Evolutionary conservation across 2,888 invertebrate genomes (phyloP), one percentile per base, ranked within the genome.

Genomic region (Leptinotarsa juncta): DNA sequence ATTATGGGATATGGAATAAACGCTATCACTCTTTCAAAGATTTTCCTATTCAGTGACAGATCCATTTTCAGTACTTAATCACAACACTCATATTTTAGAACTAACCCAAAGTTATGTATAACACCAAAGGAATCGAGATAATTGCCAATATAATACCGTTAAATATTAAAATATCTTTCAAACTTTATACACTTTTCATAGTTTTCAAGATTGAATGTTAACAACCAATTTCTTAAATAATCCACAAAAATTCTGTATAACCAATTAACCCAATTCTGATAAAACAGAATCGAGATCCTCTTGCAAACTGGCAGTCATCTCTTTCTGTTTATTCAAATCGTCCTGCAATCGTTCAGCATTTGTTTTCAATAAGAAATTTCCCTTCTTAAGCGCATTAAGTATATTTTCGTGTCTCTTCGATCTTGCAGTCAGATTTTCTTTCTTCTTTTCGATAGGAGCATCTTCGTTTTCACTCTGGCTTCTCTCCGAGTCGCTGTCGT

Each of bases 301-400:
- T 88, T 96, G 94, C 66, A 96, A 88, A 60, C 92, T 90, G 66
- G 92, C 89, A 10, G 96, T 94, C 87, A 94, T 92, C 82, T 96
- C 95, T 81, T 94, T 93, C 82, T 96, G 95, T 84, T 94, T 95
- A 71, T 93, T 91, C 65, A 96, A 91, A 85, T 96, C 95, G 85
- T 96, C 96, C 86, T 96, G 95, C 74, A 96, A 88, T 83, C 95
- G 90, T 87, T 96, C 96, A 0, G 96, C 95, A 85, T 96, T 96
- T 0, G 96, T 94, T 89, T 96, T 95, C 15, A 96, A 90, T 81
- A 96, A 90, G 77, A 95, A 94, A 84, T 96, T 97, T 66, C 96
- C 96, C 85, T 97, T 97, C 88, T 95, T 96, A 83, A 96, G 89
- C 0, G 95, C 95, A 55, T 93, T 91, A 14, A 96, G 89, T 77